Evolutionary conservation across 1,140 invertebrate species (phyloP).

Genomic region (Proctacanthus coquilletti): DNA sequence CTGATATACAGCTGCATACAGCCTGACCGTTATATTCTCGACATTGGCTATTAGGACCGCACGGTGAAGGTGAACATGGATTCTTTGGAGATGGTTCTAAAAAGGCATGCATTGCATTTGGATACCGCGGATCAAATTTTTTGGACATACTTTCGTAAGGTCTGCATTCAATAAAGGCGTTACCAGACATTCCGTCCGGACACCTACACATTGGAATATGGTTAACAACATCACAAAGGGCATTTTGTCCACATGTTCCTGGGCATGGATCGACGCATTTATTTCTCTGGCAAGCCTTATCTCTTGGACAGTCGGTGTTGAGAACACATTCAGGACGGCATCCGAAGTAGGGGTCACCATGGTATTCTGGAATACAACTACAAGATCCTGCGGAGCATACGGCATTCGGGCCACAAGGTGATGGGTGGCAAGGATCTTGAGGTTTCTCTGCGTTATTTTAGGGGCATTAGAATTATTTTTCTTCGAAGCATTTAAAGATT

Average conservation of each 20-base stretch:
- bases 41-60: conserved; percentile 64
- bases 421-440: conserved; percentile 43
- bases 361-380: conserved; percentile 53
- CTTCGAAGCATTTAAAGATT: too few relatives aligned
- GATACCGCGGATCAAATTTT: conserved; percentile 12
- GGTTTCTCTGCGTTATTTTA: conserved; percentile 4
- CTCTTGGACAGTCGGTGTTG: conserved; percentile 60
- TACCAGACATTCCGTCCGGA: conserved; percentile 55
- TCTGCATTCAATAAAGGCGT: conserved; percentile 37
- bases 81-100: conserved; percentile 24
- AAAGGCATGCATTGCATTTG: conserved; percentile 35
- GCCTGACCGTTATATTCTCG: conserved; percentile 48
- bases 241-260: conserved; percentile 59
- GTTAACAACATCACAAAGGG: conserved; percentile 59
- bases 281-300: conserved; percentile 60
- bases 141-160: conserved; percentile 33
- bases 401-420: conserved; percentile 57
- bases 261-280: conserved; percentile 68
- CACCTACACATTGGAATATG: conserved; percentile 63
- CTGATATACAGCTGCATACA: conserved; percentile 56
- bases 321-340: conserved; percentile 54
- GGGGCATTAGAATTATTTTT: too few relatives aligned
- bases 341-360: conserved; percentile 62
- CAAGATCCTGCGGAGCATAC: conserved; percentile 61
- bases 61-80: conserved; percentile 57